These are phyloP conservation scores for Paramormyrops hopkinsi DNA, from an alignment of 2,797 vertebrate genomes.

Conservation along the genomic window DNA sequence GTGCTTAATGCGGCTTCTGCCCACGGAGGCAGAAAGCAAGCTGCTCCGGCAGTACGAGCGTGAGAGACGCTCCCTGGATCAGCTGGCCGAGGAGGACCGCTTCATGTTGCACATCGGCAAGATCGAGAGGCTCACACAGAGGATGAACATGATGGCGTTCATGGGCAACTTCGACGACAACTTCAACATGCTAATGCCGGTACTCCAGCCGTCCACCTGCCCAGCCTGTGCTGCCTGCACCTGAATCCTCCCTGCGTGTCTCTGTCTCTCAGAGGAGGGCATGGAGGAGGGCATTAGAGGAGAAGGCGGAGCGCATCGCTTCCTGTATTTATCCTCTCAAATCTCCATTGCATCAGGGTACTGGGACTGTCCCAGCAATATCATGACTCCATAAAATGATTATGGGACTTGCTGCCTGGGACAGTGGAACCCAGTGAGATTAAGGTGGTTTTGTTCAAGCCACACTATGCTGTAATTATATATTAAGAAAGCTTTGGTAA, in stretches of 20 bases:
- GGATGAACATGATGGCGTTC: constrained; percentile 95
- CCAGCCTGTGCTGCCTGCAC: not conserved
- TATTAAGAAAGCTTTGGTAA: not conserved
- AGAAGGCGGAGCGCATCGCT: not conserved
- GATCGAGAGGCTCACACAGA: constrained; percentile 88
- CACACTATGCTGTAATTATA: not conserved
- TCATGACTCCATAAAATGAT: not conserved
- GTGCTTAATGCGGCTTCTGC: constrained; percentile 88
- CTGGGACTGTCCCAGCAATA: not conserved
- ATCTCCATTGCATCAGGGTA: not conserved
- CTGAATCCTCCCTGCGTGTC: not conserved
- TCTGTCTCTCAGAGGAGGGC: not conserved
- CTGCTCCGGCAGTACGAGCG: constrained; percentile 85
- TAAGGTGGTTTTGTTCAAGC: not conserved
- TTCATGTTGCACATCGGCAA: constrained; percentile 96
- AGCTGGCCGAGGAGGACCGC: constrained; percentile 85
- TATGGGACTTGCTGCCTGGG: not conserved
- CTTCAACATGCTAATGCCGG: constrained; percentile 84
- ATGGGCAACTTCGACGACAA: constrained; percentile 89
- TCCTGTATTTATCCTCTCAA: not conserved
- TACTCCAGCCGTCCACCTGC: constrained; percentile 23
- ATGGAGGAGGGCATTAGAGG: not conserved
- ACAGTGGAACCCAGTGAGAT: not conserved
- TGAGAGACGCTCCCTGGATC: constrained; percentile 83
- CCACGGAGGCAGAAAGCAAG: constrained; percentile 84